Evolutionary conservation across 2,888 invertebrate species (phyloP).

Genomic region (Drosophila trichaetosa): DNA sequence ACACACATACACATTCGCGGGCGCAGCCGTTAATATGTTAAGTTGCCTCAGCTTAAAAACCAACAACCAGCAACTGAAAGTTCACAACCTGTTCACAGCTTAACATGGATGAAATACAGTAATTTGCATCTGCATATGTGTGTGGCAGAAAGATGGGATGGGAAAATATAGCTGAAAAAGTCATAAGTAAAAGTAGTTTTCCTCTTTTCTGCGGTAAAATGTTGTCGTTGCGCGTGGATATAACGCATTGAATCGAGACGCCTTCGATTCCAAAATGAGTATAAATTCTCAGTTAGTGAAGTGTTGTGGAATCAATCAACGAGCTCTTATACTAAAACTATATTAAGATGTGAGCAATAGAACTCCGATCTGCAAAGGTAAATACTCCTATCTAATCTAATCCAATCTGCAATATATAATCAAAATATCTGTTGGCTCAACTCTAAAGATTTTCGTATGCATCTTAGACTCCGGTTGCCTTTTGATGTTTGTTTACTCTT

Average conservation of each 20-base stretch:
- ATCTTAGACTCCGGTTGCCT: not conserved
- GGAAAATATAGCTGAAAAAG: not conserved
- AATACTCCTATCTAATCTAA: not conserved
- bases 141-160: not conserved
- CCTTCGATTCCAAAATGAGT: not conserved
- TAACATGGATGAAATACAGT: not conserved
- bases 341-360: not conserved
- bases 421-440: not conserved
- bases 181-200: not conserved
- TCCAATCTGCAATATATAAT: not conserved
- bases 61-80: conserved; percentile 55
- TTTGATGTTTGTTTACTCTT: not conserved
- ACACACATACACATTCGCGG: conserved; percentile 8
- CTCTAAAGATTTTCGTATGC: not conserved
- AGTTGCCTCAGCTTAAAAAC: conserved; percentile 60
- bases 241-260: not conserved
- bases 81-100: conserved; percentile 9
- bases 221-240: not conserved
- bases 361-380: not conserved
- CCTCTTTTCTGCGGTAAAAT: not conserved
- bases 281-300: not conserved
- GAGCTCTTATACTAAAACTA: not conserved
- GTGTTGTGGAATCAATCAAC: not conserved
- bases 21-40: conserved; percentile 63
- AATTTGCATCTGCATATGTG: not conserved